Percentiles rank a stretch among this genome's conserved stretches.
Conservation (phyloP, 2,888 invertebrate species). For the Caenorhabditis plicata region DNA sequence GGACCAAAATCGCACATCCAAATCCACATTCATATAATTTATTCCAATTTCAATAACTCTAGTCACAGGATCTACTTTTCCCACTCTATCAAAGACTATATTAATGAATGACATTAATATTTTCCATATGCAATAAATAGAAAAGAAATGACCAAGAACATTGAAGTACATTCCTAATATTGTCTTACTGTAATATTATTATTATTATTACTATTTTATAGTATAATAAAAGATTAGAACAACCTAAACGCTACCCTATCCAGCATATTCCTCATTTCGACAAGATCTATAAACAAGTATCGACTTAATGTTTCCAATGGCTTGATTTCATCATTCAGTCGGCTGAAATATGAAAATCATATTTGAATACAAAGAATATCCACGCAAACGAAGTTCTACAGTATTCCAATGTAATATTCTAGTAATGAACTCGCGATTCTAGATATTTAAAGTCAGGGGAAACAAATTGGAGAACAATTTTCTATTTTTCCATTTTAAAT, state of each 20-base stretch:
- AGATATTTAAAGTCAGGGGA: no score
- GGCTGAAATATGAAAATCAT: constrained; percentile 67
- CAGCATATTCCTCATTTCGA: constrained; percentile 78
- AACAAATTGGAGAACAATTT: no score
- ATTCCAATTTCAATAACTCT: constrained; percentile 92
- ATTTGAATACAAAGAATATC: background rate
- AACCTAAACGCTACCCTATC: constrained; percentile 75
- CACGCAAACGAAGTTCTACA: no score
- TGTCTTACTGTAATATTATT: constrained; percentile 71
- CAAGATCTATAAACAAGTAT: constrained; percentile 92
- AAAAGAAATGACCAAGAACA: constrained; percentile 95
- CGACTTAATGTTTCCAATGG: constrained; percentile 87
- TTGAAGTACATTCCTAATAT: constrained; percentile 98
- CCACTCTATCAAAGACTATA: constrained; percentile 97
- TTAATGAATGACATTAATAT: constrained; percentile 83
- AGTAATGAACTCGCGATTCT: no score
- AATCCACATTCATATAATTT: constrained; percentile 89
- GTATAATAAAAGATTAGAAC: background rate
- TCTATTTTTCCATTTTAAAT: no score
- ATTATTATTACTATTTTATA: background rate
- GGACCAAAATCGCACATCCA: constrained; percentile 98
- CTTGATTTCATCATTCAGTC: constrained; percentile 81
- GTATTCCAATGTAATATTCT: no score
- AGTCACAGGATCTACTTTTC: constrained; percentile 94
- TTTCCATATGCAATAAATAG: constrained; percentile 96